Evolutionary conservation across 2,113 vertebrate species (phyloP).

Genomic region (Arenaria interpres): DNA sequence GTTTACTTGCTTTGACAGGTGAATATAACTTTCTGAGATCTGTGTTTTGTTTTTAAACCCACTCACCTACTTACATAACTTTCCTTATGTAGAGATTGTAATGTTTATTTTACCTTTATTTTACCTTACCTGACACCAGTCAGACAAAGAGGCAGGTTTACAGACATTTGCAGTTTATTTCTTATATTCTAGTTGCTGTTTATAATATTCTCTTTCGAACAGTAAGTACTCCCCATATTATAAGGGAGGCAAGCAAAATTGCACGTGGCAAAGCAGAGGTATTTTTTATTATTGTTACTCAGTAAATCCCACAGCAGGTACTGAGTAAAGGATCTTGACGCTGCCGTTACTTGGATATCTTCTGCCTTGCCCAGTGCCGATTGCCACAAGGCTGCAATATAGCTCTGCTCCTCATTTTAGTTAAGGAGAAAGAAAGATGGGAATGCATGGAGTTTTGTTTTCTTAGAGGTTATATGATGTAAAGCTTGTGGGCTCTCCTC

Average conservation of each 20-base stretch:
- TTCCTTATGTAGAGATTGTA: background rate
- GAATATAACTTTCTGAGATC: background rate
- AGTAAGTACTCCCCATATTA: background rate
- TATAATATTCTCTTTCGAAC: background rate
- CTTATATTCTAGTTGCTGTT: background rate
- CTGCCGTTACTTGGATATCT: background rate
- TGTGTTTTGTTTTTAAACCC: background rate
- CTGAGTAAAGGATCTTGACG: background rate
- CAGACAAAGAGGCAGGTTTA: background rate
- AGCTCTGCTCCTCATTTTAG: background rate
- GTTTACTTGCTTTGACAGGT: slow-evolving; percentile 1
- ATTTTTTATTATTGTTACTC: background rate
- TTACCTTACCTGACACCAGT: background rate
- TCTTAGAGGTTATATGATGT: background rate
- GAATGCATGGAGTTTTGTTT: background rate
- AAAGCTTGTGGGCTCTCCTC: background rate
- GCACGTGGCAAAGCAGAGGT: background rate
- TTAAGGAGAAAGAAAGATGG: background rate
- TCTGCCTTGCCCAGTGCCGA: background rate
- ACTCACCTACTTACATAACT: background rate
- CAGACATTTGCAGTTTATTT: background rate
- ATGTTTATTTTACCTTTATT: background rate
- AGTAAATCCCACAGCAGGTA: background rate
- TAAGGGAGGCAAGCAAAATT: background rate
- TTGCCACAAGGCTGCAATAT: background rate